Evolutionary conservation across 2,888 invertebrate genomes (phyloP).

Genomic region (Biston betularia): DNA sequence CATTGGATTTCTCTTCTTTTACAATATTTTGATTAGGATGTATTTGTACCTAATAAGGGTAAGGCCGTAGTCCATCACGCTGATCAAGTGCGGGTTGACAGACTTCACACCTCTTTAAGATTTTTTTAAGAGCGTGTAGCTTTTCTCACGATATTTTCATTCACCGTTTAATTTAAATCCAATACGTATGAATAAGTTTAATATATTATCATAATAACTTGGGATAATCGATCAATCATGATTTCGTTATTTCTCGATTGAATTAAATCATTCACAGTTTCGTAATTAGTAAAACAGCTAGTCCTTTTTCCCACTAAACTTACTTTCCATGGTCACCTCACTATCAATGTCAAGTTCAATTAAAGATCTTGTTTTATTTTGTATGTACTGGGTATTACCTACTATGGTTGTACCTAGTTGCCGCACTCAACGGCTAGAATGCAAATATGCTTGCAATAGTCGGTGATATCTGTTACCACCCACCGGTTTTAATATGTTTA

Average conservation of each 20-base stretch:
- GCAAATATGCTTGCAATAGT: constrained; percentile 62
- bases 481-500: constrained; percentile 57
- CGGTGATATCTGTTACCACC: constrained; percentile 55
- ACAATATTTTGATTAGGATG: too few species aligned
- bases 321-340: constrained; percentile 24
- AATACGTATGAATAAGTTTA: too few species aligned
- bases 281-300: background rate
- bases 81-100: too few species aligned
- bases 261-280: constrained; percentile 3
- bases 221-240: background rate
- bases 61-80: too few species aligned
- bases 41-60: too few species aligned
- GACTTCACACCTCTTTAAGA: too few species aligned
- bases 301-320: background rate
- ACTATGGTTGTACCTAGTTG: constrained; percentile 61
- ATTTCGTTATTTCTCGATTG: background rate
- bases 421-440: constrained; percentile 61
- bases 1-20: too few species aligned
- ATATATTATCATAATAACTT: too few species aligned
- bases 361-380: constrained; percentile 49
- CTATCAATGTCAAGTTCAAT: constrained; percentile 46
- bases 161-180: too few species aligned
- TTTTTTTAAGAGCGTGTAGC: too few species aligned
- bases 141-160: too few species aligned
- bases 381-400: constrained; percentile 47